Evolutionary conservation across 2,888 invertebrate genomes (phyloP), one percentile per base, ranked within the genome.

Genomic region (Flexamia atlantica): DNA sequence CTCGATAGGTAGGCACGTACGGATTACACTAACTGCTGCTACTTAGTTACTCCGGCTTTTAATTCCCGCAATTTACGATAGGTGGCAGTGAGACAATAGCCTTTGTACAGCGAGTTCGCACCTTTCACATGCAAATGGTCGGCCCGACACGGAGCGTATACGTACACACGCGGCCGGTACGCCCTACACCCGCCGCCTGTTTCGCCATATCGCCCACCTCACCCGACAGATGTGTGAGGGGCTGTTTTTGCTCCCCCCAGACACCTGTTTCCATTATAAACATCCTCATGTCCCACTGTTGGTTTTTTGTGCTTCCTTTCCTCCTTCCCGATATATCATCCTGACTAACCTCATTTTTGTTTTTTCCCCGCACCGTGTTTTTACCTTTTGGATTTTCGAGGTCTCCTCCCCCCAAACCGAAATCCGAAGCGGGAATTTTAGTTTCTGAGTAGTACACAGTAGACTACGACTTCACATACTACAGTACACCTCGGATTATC

Each of bases 221-320:
- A 28, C 72, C n/a, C 17, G 42, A 42, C 72, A 72, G 72, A 72
- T 72, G 72, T 72, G 40, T 40, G 40, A 10, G 72, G 42, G 40
- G 28, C 25, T 5, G 7, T 72, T 72, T 72, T 72, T 5, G 17
- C 10, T 17, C 72, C 72, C 42, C 40, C 36, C 72, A 0, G 72
- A 72, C 72, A 72, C 72, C 72, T 72, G 72, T 72, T 72, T 40
- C 42, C 72, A 72, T 72, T 36, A 72, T 72, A 72, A 72, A 72
- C 72, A 72, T 72, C 72, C 72, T 72, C 40, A 42, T 20, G 36
- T 12, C 72, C 72, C 42, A 40, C 23, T 72, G 72, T 72, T 72
- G 72, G 72, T 72, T 72, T 40, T 72, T 72, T 72, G 72, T 72
- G 40, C 36, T 40, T 12, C 30, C 68, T 36, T 36, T 32, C 17